A percentile compares a stretch with the other conserved stretches of the same genome.
Evolutionary conservation across 2,113 vertebrate genomes (phyloP).

Genomic region (Pluvialis apricaria): DNA sequence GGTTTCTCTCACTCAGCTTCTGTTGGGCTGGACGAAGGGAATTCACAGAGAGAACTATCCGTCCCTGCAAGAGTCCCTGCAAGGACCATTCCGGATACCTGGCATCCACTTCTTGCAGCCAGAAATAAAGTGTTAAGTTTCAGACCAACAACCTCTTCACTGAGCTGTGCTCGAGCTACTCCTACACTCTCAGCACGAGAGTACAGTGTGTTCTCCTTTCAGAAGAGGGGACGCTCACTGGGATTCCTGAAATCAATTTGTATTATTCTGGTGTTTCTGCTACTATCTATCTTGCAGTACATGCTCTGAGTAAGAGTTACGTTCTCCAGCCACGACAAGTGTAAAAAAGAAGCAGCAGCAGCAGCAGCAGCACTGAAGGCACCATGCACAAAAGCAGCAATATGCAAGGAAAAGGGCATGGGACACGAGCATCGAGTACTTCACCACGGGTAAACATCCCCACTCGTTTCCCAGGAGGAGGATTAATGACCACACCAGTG

Average conservation of each 20-base stretch:
- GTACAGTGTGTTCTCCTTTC: neutral
- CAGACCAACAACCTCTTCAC: neutral
- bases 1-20: neutral
- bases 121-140: neutral
- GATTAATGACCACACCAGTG: constrained; percentile 1
- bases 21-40: neutral
- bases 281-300: neutral
- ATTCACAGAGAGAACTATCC: neutral
- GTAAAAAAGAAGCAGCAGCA: constrained; percentile 47
- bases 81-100: neutral
- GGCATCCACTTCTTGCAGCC: neutral
- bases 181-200: neutral
- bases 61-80: neutral
- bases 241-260: neutral
- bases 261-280: neutral
- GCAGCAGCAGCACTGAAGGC: constrained; percentile 52
- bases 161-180: neutral
- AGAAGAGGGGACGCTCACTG: neutral
- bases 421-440: constrained; percentile 48
- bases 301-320: constrained; percentile 38
- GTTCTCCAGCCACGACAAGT: constrained; percentile 52
- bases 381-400: constrained; percentile 71
- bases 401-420: constrained; percentile 51
- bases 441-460: constrained; percentile 40
- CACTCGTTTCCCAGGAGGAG: constrained; percentile 23